Evolutionary conservation across 2,888 invertebrate genomes (phyloP).

Genomic region (Rosalia funebris): DNA sequence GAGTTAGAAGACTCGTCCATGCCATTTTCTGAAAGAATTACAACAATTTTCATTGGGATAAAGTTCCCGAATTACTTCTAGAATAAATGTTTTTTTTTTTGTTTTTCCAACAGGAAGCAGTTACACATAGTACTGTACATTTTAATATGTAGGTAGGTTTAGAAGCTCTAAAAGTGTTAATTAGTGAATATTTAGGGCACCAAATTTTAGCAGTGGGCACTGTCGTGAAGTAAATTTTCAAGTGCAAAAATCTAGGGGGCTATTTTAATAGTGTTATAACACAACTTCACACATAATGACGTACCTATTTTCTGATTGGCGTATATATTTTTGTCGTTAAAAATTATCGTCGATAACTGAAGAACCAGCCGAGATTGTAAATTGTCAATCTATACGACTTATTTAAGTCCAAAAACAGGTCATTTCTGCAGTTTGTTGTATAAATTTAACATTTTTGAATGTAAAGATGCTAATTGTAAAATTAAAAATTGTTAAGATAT

Average conservation of each 20-base stretch:
- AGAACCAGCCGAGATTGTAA: too few relatives aligned
- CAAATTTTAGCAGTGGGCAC: conserved; percentile 10
- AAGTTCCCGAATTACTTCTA: conserved; percentile 47
- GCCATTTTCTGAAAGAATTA: conserved; percentile 52
- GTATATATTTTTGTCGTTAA: neutral
- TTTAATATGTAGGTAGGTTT: conserved; percentile 23
- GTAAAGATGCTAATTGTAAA: too few relatives aligned
- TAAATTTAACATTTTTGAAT: too few relatives aligned
- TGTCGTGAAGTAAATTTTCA: neutral
- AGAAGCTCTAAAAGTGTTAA: conserved; percentile 9
- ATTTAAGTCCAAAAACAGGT: too few relatives aligned
- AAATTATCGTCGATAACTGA: too few relatives aligned
- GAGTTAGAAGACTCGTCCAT: conserved; percentile 50
- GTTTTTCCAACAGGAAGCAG: conserved; percentile 24
- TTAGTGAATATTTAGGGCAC: neutral
- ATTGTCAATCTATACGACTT: too few relatives aligned
- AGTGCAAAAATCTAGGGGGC: neutral
- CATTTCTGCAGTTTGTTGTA: too few relatives aligned
- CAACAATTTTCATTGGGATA: conserved; percentile 37
- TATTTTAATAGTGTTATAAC: conserved; percentile 11
- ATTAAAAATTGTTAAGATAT: too few relatives aligned
- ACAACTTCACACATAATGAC: conserved; percentile 8
- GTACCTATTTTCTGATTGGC: conserved; percentile 7
- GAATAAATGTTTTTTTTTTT: conserved; percentile 51
- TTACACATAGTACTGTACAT: conserved; percentile 20